Conservation (phyloP, 2,797 vertebrate species). For the Malurus leucopterus region DNA sequence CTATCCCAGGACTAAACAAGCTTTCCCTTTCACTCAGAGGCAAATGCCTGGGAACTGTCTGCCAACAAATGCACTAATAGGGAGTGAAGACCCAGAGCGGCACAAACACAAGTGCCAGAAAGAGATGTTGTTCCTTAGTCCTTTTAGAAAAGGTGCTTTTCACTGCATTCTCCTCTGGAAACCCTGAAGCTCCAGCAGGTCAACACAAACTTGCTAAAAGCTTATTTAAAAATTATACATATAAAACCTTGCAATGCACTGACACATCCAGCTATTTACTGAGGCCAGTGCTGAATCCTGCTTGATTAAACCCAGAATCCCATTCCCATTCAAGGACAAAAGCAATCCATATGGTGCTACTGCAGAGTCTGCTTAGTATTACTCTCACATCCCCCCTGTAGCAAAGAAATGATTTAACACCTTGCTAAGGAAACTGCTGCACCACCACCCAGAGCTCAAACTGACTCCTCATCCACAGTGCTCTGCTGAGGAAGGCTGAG, state of each 20-base stretch:
- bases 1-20: not conserved
- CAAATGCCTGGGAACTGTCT: not conserved
- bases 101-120: not conserved
- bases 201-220: not conserved
- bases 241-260: not conserved
- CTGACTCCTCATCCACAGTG: not conserved
- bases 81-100: not conserved
- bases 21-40: not conserved
- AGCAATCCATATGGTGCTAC: slow-evolving; percentile 21
- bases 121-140: not conserved
- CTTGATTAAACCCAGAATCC: slow-evolving; percentile 38
- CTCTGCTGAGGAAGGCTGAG: not conserved
- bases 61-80: not conserved
- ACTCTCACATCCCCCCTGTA: slow-evolving; percentile 9
- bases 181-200: not conserved
- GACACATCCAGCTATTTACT: slow-evolving; percentile 17
- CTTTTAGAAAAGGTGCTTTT: not conserved
- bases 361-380: slow-evolving; percentile 39
- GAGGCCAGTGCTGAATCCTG: slow-evolving; percentile 1
- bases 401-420: slow-evolving; percentile 31
- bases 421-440: slow-evolving; percentile 12
- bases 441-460: not conserved
- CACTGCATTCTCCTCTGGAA: not conserved
- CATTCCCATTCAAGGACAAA: slow-evolving; percentile 37
- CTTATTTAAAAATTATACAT: not conserved